A percentile compares a stretch with the other conserved stretches of the same genome.
phyloP scores from a whole-genome alignment of 2,113 vertebrate genomes.

The Dromiciops gliroides region DNA sequence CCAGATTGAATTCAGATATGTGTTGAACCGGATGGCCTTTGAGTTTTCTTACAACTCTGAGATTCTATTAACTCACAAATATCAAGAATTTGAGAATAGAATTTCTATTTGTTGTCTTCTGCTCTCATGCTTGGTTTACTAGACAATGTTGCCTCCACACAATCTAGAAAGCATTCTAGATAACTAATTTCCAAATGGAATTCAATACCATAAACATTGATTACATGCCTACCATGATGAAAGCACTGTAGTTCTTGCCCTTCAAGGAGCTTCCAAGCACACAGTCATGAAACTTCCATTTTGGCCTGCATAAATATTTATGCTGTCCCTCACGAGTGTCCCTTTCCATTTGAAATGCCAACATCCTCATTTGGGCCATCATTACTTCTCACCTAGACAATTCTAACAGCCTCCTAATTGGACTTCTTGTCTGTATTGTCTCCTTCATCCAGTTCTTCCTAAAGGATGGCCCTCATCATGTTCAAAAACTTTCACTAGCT shows the following conservation, averaged over 20 bases:
- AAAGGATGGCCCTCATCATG: not conserved
- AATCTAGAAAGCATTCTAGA: not conserved
- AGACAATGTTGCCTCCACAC: not conserved
- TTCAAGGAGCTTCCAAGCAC: not conserved
- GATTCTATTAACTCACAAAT: slow-evolving; percentile 20
- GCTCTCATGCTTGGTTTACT: not conserved
- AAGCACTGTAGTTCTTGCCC: not conserved
- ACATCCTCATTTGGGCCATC: slow-evolving; percentile 18
- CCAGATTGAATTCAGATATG: not conserved
- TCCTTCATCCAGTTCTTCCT: not conserved
- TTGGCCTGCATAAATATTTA: not conserved
- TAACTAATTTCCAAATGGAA: not conserved
- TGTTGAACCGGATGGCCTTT: not conserved
- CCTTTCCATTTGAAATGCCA: not conserved
- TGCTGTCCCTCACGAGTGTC: not conserved
- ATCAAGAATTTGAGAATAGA: slow-evolving; percentile 55
- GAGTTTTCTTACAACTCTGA: not conserved
- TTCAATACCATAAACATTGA: not conserved
- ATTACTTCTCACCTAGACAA: not conserved
- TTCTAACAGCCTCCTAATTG: slow-evolving; percentile 17
- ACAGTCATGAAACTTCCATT: not conserved
- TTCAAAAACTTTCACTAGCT: not conserved
- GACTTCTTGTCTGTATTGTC: not conserved
- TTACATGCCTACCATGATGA: not conserved
- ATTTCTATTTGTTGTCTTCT: slow-evolving; percentile 48